Evolutionary conservation across 2,113 vertebrate genomes (phyloP), one percentile per base, ranked within the genome.

Genomic region (Clinocottus analis): DNA sequence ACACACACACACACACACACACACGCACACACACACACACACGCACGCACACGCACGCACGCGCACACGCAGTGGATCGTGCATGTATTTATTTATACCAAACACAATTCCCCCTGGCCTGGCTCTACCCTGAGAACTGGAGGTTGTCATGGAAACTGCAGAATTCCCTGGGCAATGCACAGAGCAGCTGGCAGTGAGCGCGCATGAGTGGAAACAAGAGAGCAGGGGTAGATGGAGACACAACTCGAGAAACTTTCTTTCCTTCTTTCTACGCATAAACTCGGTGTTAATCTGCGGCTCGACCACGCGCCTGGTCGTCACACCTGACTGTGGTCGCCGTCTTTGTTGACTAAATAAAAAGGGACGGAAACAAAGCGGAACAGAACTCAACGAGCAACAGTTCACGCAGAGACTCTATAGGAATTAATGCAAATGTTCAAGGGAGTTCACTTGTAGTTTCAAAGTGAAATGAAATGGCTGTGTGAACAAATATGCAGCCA

Each of bases 141-240:
- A 67, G 83, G 93, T 93, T 91, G 91, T 87, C 89, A 91, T 93
- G 91, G 93, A 92, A 93, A 94, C 91, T 81, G 77, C 49, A 88
- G 70, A 91, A 92, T 84, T 93, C 93, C 85, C 89, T 79, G 62
- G 86, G 86, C 85, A 80, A 91, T 79, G 87, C 83, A 84, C 27
- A 21, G 85, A 80, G 63, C 88, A 90, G 88, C 87, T 92, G 88
- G 89, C 86, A 91, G 65, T 70, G 76, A 53, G 41, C 66, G 75
- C 71, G 82, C 70, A 35, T 6, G 0, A 69, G 66, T 56, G 63
- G 60, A 45, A 79, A 71, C 77, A 55, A 56, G 9, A 51, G 66
- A 76, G 51, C 27, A 27, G 41, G 70, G 66, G 43, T 49, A 33
- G 65, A 62, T 49, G 53, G 51, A 80, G 78, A 62, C 31, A 41